phyloP scores from a whole-genome alignment of 2,797 vertebrate species.

The Fundulus diaphanus region DNA sequence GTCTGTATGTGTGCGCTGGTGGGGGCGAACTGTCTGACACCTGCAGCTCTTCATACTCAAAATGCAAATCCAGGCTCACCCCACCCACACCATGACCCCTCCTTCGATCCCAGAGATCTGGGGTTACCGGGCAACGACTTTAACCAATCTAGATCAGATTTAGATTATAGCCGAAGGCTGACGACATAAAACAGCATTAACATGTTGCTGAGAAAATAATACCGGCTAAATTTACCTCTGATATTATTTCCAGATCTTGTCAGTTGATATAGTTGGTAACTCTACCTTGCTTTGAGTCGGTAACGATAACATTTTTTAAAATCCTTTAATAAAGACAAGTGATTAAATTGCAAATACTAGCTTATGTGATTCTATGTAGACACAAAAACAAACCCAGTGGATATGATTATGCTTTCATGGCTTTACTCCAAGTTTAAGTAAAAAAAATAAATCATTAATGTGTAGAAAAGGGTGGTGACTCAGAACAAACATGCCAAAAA shows the following conservation, averaged over 20 bases:
- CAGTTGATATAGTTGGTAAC: not conserved
- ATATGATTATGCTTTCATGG: not conserved
- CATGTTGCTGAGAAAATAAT: not conserved
- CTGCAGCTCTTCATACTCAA: constrained; percentile 80
- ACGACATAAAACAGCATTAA: constrained; percentile 2
- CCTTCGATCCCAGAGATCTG: constrained; percentile 49
- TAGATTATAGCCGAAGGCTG: constrained; percentile 46
- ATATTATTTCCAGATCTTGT: constrained; percentile 1
- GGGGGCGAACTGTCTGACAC: constrained; percentile 74
- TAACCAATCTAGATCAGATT: constrained; percentile 63
- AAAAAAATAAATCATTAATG: not conserved
- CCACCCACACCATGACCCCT: constrained; percentile 57
- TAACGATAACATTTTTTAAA: not conserved
- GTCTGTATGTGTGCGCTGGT: constrained; percentile 18
- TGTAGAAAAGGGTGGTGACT: not conserved
- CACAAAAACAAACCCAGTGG: not conserved
- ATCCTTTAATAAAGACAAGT: not conserved
- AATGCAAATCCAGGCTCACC: constrained; percentile 75
- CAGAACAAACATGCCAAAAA: not conserved
- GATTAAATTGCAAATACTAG: not conserved
- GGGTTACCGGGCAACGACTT: constrained; percentile 72
- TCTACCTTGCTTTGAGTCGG: not conserved
- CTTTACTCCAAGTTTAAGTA: not conserved
- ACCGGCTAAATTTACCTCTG: not conserved
- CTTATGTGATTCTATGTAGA: not conserved